Evolutionary conservation across 2,113 vertebrate species (phyloP), one percentile per base, ranked within the genome.

Genomic region (Meleagris gallopavo): DNA sequence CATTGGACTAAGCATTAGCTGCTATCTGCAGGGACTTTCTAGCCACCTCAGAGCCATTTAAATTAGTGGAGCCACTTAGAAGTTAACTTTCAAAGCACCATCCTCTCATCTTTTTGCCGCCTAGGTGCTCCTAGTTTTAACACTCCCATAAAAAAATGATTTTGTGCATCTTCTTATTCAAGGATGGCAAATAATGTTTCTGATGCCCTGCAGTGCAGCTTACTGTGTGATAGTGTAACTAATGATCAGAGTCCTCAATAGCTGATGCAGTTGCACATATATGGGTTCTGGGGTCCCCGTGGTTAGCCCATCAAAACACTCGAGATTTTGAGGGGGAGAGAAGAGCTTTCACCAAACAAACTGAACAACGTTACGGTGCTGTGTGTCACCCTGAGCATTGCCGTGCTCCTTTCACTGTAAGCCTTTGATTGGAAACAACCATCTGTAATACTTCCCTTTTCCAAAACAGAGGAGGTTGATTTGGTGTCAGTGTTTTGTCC

Each of bases 211-310:
- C 21, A 32, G 29, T 50, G 71, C 74, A 18, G 43, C 32, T 55
- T 34, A 8, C 14, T 50, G 11, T 0, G 0, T 64, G 61, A 58
- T 25, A 15, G 18, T 66, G 27, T 36, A 48, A 61, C 19, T 36
- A 43, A 57, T 15, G 30, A 24, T 76, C 30, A 2, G 18, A 13
- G 18, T 45, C 55, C 54, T 43, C 16, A 11, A 76, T 8, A 58
- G 48, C 50, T 81, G 19, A 32, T 58, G 45, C 50, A 32, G 7
- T 76, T 65, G 9, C 4, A 62, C 5, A 12, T 1, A 2, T 48
- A 2, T 50, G 8, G 1, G 8, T 45, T 64, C 10, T 79, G 38
- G 12, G 5, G 10, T 80, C 13, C 76, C 18, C 1, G 1, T 36
- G 24, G 8, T 69, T 76, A 73, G 34, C 29, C 34, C 64, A 11